Base-by-base conservation (phyloP, 2,797 vertebrate genomes). In the Cossypha caffra region DNA sequence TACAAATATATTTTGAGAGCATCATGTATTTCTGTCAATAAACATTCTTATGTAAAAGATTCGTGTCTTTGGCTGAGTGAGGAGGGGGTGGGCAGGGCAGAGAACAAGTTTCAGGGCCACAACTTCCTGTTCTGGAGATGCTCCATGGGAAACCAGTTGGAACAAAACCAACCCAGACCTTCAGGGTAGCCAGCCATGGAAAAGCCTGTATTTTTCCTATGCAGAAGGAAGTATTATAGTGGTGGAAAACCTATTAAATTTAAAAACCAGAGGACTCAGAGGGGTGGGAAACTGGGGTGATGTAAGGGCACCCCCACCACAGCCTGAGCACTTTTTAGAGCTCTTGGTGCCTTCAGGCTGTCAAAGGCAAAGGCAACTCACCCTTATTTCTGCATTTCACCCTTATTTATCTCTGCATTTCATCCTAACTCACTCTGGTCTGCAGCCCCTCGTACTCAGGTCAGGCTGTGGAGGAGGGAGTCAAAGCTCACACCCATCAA, bases 1-100 rank as follows among this genome's bases (percentile, higher is more conserved):
- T 98, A 98, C 95, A 98, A 97, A 93, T 98, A 97, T 98, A 98
- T 98, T 98, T 98, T 98, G 97, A 97, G 95, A 97, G 96, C 95
- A 96, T 87, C 96, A 97, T 97, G 97, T 97, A 98, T 97, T 97
- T 97, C 97, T 96, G 95, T 97, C 96, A 96, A 98, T 98, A 98
- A 98, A 98, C 72, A 40, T 94, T 97, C 97, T 97, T 98, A 97
- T 55, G 93, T 97, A 90, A 87, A 86, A 88, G 75, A 6, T 2
- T 77, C 0, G 2, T 61, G 76, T 37, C 58, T 48, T 37, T 35
- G 64, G 68, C 11, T 72, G 72, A 68, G 50, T 37, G 64, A 33
- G 40, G 67, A 59, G 9, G 40, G 13, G 38, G 10, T 31, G 69
- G 58, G 35, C 33, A 58, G 79, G 29, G 35, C 58, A 90, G 31